Percentiles rank a stretch among this genome's conserved stretches.
These are phyloP conservation scores for Calypte anna DNA, from an alignment of 2,113 vertebrate genomes.

Conservation along the genomic window DNA sequence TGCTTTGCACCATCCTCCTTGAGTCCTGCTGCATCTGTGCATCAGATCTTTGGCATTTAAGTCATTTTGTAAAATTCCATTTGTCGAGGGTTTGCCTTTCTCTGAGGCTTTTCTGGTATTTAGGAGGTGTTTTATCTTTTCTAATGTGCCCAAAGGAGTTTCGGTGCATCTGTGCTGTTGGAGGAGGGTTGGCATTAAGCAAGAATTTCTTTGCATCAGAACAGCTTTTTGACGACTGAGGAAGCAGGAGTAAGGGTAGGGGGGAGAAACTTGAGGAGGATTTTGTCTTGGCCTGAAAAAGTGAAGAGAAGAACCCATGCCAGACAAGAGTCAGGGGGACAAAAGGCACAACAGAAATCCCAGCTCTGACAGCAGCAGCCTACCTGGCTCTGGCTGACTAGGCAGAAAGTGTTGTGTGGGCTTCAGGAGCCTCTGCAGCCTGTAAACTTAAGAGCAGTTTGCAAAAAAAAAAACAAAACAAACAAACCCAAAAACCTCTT, in stretches of 20 bases:
- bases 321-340: not conserved
- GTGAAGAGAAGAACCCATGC: fast-evolving
- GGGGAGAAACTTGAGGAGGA: not conserved
- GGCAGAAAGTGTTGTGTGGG: not conserved
- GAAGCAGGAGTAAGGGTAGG: not conserved
- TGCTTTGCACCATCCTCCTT: not conserved
- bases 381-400: not conserved
- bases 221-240: not conserved
- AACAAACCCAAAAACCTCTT: not conserved
- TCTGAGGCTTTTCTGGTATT: conserved; percentile 41
- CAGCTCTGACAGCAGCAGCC: not conserved
- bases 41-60: not conserved
- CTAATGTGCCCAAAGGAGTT: conserved; percentile 28
- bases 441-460: not conserved
- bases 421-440: not conserved
- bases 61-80: not conserved
- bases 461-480: not conserved
- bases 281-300: not conserved
- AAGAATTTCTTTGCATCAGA: not conserved
- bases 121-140: conserved; percentile 47
- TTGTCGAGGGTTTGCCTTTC: conserved; percentile 9
- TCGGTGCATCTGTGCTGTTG: conserved; percentile 18
- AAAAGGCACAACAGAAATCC: not conserved
- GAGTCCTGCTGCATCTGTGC: not conserved
- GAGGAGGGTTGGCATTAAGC: conserved; percentile 28